Evolutionary conservation across 1,140 invertebrate genomes (phyloP).

Genomic region (Lysiphlebus fabarum): DNA sequence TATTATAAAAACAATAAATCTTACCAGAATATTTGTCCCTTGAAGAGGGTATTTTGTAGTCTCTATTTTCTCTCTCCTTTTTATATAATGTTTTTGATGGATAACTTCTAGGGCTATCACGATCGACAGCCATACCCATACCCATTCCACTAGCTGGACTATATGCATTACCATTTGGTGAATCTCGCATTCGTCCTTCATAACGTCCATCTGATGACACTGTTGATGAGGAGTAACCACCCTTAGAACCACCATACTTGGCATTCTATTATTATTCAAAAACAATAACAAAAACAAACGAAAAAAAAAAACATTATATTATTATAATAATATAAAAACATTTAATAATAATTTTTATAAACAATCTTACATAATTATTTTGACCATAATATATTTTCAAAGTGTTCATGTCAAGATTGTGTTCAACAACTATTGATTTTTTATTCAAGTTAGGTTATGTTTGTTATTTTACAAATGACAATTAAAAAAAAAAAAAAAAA

Average conservation of each 20-base stretch:
- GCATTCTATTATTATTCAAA: conserved; percentile 63
- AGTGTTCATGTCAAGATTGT: not conserved
- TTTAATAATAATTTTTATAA: not conserved
- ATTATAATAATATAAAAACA: not conserved
- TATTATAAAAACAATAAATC: too few relatives aligned
- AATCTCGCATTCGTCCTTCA: conserved; percentile 66
- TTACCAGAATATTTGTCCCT: conserved; percentile 81
- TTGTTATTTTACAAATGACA: conserved; percentile 31
- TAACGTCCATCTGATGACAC: conserved; percentile 55
- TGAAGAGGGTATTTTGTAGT: conserved; percentile 74
- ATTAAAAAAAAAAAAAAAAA: not conserved
- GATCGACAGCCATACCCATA: conserved; percentile 61
- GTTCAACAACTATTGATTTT: conserved; percentile 51
- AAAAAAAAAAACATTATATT: too few relatives aligned
- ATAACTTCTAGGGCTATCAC: conserved; percentile 65
- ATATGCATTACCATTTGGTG: conserved; percentile 71
- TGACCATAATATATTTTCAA: too few relatives aligned
- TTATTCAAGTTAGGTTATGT: conserved; percentile 51
- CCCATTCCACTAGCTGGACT: conserved; percentile 62
- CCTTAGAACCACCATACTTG: conserved; percentile 72
- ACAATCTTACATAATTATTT: too few relatives aligned
- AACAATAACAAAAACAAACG: too few relatives aligned
- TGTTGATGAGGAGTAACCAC: conserved; percentile 59
- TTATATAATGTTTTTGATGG: conserved; percentile 79
- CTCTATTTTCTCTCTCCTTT: conserved; percentile 88